Evolutionary conservation across 2,888 invertebrate species (phyloP).

Genomic region (Timema cristinae): DNA sequence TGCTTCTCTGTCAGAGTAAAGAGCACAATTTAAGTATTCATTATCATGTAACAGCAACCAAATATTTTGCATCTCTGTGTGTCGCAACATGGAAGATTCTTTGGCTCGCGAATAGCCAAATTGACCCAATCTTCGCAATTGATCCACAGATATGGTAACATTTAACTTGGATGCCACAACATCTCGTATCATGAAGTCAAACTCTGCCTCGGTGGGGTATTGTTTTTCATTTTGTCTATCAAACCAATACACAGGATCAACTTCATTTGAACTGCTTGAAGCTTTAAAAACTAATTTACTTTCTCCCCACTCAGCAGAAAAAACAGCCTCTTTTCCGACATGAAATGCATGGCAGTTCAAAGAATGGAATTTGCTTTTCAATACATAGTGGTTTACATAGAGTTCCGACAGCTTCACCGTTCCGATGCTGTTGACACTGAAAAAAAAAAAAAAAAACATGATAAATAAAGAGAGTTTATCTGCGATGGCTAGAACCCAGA

Average conservation of each 20-base stretch:
- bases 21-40: slow-evolving; percentile 59
- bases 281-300: slow-evolving; percentile 58
- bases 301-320: slow-evolving; percentile 56
- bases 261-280: slow-evolving; percentile 43
- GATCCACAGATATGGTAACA: slow-evolving; percentile 49
- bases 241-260: slow-evolving; percentile 47
- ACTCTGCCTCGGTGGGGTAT: slow-evolving; percentile 53
- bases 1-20: slow-evolving; percentile 56
- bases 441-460: slow-evolving; percentile 36
- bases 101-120: slow-evolving; percentile 42
- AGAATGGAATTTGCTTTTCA: slow-evolving; percentile 50
- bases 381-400: slow-evolving; percentile 61
- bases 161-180: slow-evolving; percentile 53
- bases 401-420: slow-evolving; percentile 55
- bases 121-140: slow-evolving; percentile 49
- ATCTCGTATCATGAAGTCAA: slow-evolving; percentile 50
- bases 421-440: slow-evolving; percentile 55
- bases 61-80: slow-evolving; percentile 55
- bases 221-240: slow-evolving; percentile 47
- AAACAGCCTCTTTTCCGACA: slow-evolving; percentile 58
- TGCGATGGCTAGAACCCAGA: too few species aligned
- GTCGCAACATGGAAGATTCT: slow-evolving; percentile 24
- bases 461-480: too few species aligned
- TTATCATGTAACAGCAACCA: slow-evolving; percentile 62
- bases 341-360: slow-evolving; percentile 58